phyloP scores from a whole-genome alignment of 2,113 vertebrate species.

The Synchiropus splendidus region DNA sequence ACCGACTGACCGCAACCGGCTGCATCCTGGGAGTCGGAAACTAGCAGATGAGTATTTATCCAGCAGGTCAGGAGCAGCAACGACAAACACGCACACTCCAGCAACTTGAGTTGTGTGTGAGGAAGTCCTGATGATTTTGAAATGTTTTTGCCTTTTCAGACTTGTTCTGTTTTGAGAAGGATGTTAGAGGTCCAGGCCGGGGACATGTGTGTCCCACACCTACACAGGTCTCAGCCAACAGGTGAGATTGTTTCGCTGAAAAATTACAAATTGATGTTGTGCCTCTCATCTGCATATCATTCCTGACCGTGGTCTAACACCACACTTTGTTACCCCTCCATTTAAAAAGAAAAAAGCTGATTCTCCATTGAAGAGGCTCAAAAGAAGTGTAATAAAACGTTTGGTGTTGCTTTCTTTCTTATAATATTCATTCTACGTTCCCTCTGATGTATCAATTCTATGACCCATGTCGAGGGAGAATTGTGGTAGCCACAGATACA shows the following conservation, averaged over 20 bases:
- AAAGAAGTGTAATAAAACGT: too few relatives aligned
- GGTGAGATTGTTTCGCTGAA: conserved; percentile 63
- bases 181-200: conserved; percentile 35
- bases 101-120: conserved; percentile 4
- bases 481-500: too few relatives aligned
- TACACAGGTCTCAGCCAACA: conserved; percentile 27
- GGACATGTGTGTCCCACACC: conserved; percentile 37
- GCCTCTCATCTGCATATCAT: background rate
- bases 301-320: too few relatives aligned
- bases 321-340: background rate
- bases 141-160: conserved; percentile 56
- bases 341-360: too few relatives aligned
- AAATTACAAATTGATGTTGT: too few relatives aligned
- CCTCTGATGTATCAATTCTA: too few relatives aligned
- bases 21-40: conserved; percentile 56
- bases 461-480: too few relatives aligned
- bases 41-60: conserved; percentile 27
- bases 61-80: conserved; percentile 38
- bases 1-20: conserved; percentile 52
- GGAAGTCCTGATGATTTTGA: conserved; percentile 3
- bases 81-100: conserved; percentile 7
- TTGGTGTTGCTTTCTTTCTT: too few relatives aligned
- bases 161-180: conserved; percentile 72
- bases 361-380: too few relatives aligned
- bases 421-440: too few relatives aligned